Evolutionary conservation across 2,113 vertebrate genomes (phyloP).

Genomic region (Capreolus pygargus): DNA sequence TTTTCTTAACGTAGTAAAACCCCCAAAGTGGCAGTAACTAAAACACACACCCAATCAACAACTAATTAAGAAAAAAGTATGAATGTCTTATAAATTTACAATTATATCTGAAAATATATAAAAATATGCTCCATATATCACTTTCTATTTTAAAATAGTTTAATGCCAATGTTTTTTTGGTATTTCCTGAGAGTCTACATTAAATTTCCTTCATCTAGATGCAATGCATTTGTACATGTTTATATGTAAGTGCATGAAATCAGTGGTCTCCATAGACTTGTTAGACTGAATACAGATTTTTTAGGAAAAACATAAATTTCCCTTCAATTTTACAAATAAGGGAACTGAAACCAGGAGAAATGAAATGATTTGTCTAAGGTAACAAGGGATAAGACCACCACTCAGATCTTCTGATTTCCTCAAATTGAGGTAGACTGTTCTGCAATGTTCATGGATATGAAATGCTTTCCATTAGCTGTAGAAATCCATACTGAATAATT

Average conservation of each 20-base stretch:
- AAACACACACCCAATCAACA: background rate
- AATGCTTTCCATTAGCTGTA: background rate
- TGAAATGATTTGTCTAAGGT: background rate
- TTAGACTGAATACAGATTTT: background rate
- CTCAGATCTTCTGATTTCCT: background rate
- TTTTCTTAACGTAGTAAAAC: background rate
- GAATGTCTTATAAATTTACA: slow-evolving; percentile 4
- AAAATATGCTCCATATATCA: background rate
- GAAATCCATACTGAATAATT: background rate
- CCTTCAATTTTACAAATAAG: slow-evolving; percentile 2
- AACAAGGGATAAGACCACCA: background rate
- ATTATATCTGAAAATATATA: background rate
- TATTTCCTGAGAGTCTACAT: background rate
- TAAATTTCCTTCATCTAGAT: background rate
- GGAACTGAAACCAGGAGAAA: background rate
- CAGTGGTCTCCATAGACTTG: background rate
- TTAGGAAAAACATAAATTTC: background rate
- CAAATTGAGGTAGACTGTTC: background rate
- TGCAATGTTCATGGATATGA: background rate
- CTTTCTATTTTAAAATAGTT: slow-evolving; percentile 19
- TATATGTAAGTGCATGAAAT: background rate
- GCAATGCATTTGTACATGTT: background rate
- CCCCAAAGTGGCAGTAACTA: background rate
- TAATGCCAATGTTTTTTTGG: background rate
- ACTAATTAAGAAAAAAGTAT: background rate